Evolutionary conservation across 1,140 invertebrate genomes (phyloP), one percentile per base, ranked within the genome.

Genomic region (Scaptomyza pallida): DNA sequence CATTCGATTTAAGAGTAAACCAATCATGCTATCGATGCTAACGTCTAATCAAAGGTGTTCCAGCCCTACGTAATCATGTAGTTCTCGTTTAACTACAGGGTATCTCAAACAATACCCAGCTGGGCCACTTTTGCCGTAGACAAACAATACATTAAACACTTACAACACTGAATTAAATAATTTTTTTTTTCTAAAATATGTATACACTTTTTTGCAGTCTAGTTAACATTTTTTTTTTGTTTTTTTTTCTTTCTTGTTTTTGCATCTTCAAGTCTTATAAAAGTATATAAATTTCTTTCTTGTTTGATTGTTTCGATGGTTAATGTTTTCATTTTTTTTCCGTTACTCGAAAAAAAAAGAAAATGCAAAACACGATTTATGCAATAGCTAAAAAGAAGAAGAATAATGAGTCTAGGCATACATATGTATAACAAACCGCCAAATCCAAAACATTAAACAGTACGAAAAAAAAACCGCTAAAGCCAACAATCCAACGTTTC

Each of bases 301-400:
- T 90, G 75, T 90, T 90, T 89, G 89, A 90, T 90, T 90, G 89
- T 90, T 90, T 90, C 73, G 75, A 86, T 86, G 89, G 80, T 89
- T 86, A 90, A 89, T 90, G 75, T 83, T 83, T 82, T 89, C 76
- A 88, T 89, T 90, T 89, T 69, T n/a, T 90, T 82, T 88, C 67
- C 81, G 78, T 76, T 68, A 81, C 74, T 74, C 50, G 47, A 47
- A 63, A 69, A 55, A 30, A 17, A 63, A 17, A 15, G 48, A 60
- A 41, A 8, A 33, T 30, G 23, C 12, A 41, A n/a, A 40, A 26
- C 8, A 50, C 12, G n/a, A 26, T 5, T 16, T 16, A 8, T 33
- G 23, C 40, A 56, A 56, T 15, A 43, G 12, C 40, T 10, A 12
- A 44, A 6, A 44, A 44, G 23, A 60, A 54, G 8, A 37, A 23